A percentile compares a stretch with the other conserved stretches of the same genome.
phyloP scores from a whole-genome alignment of 1,140 invertebrate species.

The Heliconius hermathena region DNA sequence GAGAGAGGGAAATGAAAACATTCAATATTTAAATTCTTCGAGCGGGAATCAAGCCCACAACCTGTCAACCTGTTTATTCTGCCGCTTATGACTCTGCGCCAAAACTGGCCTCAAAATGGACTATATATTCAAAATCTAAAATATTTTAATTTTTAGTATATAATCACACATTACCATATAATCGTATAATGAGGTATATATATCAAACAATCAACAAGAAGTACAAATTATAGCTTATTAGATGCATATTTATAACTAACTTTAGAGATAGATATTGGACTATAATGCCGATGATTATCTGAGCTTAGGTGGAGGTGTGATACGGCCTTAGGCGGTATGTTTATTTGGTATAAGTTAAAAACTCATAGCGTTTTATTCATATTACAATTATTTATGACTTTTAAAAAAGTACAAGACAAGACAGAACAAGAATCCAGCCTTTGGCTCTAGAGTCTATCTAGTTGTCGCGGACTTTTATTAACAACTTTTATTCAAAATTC shows the following conservation, averaged over 20 bases:
- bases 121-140: background rate
- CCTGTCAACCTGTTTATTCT: no score
- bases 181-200: background rate
- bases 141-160: background rate
- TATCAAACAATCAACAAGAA: background rate
- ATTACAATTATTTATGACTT: background rate
- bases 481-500: no score
- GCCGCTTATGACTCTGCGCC: no score
- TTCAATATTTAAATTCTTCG: no score
- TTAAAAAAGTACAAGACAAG: no score
- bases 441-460: no score
- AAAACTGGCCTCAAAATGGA: no score
- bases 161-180: background rate
- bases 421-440: no score
- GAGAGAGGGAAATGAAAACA: no score
- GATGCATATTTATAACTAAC: constrained; percentile 9
- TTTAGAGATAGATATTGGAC: background rate
- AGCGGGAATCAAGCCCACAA: no score
- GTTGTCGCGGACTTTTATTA: no score
- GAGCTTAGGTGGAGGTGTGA: constrained; percentile 49
- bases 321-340: constrained; percentile 45
- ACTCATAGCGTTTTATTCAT: background rate
- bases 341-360: constrained; percentile 29
- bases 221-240: constrained; percentile 11
- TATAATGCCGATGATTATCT: constrained; percentile 28